Percentiles rank a stretch among this genome's conserved stretches.
Evolutionary conservation across 2,113 vertebrate species (phyloP).

Genomic region (Struthio camelus): DNA sequence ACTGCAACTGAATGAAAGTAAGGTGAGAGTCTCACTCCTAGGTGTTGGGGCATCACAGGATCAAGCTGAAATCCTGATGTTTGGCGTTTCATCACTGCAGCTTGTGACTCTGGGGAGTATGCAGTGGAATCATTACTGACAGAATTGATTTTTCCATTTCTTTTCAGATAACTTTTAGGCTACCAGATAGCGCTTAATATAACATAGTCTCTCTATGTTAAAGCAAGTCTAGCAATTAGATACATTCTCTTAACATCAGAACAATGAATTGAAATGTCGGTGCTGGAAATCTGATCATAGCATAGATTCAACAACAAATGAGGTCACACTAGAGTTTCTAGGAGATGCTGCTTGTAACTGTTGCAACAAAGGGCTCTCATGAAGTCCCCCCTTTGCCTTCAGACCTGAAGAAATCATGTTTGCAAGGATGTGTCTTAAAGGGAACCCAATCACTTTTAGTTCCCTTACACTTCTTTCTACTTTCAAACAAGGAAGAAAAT

Average conservation of each 20-base stretch:
- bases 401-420: not conserved
- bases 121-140: not conserved
- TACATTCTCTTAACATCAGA: not conserved
- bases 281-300: not conserved
- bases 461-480: not conserved
- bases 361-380: not conserved
- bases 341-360: not conserved
- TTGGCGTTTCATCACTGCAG: not conserved
- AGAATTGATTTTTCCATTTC: not conserved
- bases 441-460: not conserved
- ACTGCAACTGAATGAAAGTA: not conserved
- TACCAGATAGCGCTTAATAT: not conserved
- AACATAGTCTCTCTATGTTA: not conserved
- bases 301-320: not conserved
- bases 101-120: not conserved
- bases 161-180: not conserved
- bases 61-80: not conserved
- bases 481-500: not conserved
- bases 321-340: not conserved
- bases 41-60: not conserved
- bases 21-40: not conserved
- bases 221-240: not conserved
- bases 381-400: not conserved
- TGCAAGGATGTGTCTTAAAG: not conserved
- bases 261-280: not conserved